Conservation (phyloP, 2,888 invertebrate species). For the Acleris cristana region DNA sequence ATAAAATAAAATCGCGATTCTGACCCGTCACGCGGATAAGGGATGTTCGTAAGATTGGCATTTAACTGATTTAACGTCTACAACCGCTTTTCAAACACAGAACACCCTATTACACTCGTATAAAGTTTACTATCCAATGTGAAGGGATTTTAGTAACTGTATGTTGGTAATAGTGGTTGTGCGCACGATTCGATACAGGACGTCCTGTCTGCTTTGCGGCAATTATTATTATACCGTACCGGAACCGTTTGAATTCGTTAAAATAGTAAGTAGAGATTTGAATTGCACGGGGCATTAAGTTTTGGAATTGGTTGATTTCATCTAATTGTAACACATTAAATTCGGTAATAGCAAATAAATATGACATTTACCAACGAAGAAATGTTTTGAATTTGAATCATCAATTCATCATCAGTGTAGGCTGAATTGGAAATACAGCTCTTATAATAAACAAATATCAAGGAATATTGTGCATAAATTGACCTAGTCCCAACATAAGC, state of each 20-base stretch:
- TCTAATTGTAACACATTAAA: not conserved
- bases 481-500: too few species aligned
- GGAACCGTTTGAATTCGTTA: slow-evolving; percentile 70
- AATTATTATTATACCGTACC: slow-evolving; percentile 77
- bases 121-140: slow-evolving; percentile 48
- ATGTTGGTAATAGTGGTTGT: slow-evolving; percentile 52
- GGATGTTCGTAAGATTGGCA: slow-evolving; percentile 68
- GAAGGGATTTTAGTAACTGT: slow-evolving; percentile 42
- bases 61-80: slow-evolving; percentile 44
- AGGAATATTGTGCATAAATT: too few species aligned
- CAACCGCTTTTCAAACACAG: slow-evolving; percentile 30
- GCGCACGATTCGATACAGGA: slow-evolving; percentile 75
- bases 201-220: slow-evolving; percentile 80
- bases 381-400: too few species aligned
- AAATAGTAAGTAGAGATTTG: slow-evolving; percentile 35
- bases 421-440: too few species aligned
- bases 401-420: too few species aligned
- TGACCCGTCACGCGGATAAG: slow-evolving; percentile 80
- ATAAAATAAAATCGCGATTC: slow-evolving; percentile 78
- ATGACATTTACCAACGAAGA: slow-evolving; percentile 12
- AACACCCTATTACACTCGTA: slow-evolving; percentile 27
- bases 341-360: not conserved
- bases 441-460: too few species aligned
- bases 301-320: slow-evolving; percentile 9
- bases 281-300: slow-evolving; percentile 25